Conservation (phyloP, 2,113 vertebrate genomes). For the Rattus rattus region DNA sequence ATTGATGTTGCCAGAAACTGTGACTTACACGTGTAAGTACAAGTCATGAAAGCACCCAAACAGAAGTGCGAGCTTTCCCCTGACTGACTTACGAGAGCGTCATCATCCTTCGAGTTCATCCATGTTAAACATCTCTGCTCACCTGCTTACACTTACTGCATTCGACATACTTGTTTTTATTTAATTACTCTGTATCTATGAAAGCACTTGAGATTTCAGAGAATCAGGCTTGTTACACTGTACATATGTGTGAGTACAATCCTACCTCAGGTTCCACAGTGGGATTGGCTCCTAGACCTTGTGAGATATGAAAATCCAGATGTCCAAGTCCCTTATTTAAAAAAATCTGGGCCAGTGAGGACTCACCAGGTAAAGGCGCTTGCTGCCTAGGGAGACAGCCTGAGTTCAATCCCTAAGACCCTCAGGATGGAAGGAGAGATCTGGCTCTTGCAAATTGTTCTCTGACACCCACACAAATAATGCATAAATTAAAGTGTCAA, state of each 20-base stretch:
- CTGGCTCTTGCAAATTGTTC: not conserved
- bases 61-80: not conserved
- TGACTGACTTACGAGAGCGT: not conserved
- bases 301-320: not conserved
- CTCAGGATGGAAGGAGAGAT: not conserved
- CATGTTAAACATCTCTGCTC: not conserved
- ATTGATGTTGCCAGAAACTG: not conserved
- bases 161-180: conserved; percentile 37
- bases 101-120: conserved; percentile 19
- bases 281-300: not conserved
- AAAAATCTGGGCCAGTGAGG: too few species aligned
- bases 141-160: not conserved
- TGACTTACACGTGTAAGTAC: not conserved
- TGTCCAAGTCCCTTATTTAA: not conserved
- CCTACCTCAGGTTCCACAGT: not conserved
- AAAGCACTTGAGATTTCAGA: conserved; percentile 28
- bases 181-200: not conserved
- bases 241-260: not conserved
- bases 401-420: not conserved
- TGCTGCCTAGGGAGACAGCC: not conserved
- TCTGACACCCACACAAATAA: not conserved
- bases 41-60: conserved; percentile 26
- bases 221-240: not conserved
- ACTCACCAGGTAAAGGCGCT: not conserved
- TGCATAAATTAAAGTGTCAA: not conserved